phyloP scores from a whole-genome alignment of 1,140 invertebrate genomes.

The Pogonus chalceus region DNA sequence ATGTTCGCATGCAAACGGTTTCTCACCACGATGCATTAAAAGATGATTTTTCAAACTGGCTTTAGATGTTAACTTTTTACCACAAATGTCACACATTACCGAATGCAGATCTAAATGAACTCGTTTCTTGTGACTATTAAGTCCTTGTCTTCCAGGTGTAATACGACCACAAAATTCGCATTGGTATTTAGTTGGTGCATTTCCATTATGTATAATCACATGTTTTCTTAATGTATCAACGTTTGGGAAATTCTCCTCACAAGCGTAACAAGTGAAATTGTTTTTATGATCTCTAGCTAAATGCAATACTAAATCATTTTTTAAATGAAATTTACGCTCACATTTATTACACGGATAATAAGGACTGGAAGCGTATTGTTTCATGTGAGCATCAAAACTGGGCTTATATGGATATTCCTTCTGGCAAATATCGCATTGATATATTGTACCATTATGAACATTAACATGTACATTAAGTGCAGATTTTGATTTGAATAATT shows the following conservation, averaged over 20 bases:
- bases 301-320: background rate
- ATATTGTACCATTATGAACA: too few relatives aligned
- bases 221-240: background rate
- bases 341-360: background rate
- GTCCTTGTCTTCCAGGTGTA: background rate
- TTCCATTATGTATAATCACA: background rate
- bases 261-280: background rate
- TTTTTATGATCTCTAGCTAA: background rate
- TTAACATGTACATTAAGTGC: too few relatives aligned
- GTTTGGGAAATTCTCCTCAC: background rate
- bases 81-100: background rate
- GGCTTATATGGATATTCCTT: background rate
- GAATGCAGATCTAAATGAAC: background rate
- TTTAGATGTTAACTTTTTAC: background rate
- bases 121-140: background rate
- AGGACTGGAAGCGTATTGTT: background rate
- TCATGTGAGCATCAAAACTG: background rate
- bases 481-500: too few relatives aligned
- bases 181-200: background rate
- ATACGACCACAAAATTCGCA: background rate
- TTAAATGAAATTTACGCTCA: background rate
- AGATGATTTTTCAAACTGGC: constrained; percentile 23
- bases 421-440: background rate
- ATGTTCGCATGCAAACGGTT: constrained; percentile 14
- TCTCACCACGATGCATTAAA: constrained; percentile 33